A percentile compares a stretch with the other conserved stretches of the same genome.
These are phyloP conservation scores for Lacerta bilineata DNA, from an alignment of 2,797 vertebrate genomes.

Conservation along the genomic window DNA sequence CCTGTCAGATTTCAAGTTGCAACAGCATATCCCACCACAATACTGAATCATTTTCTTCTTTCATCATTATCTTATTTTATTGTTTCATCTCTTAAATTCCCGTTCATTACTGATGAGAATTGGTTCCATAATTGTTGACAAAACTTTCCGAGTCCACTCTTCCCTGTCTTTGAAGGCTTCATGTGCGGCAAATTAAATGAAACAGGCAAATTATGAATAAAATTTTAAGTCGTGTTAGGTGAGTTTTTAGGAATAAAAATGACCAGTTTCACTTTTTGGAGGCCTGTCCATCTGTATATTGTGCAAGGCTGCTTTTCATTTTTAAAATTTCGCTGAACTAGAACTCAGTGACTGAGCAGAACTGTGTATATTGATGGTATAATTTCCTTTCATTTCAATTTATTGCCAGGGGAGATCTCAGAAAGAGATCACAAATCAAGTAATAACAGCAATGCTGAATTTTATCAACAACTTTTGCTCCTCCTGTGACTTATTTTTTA, in stretches of 20 bases:
- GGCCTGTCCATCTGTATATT: neutral
- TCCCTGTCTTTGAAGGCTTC: neutral
- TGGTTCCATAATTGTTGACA: neutral
- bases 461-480: conserved; percentile 2
- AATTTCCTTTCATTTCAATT: neutral
- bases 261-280: neutral
- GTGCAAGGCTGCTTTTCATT: neutral
- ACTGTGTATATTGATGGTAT: conserved; percentile 1
- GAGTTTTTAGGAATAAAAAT: neutral
- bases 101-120: neutral
- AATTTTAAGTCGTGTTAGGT: neutral
- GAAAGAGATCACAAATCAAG: neutral
- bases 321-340: conserved; percentile 1
- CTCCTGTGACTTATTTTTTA: conserved; percentile 7
- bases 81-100: neutral
- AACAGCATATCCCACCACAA: neutral
- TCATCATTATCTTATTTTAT: neutral
- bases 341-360: conserved; percentile 4
- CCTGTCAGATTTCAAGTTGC: conserved; percentile 19
- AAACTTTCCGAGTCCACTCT: neutral
- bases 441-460: conserved; percentile 3
- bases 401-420: neutral
- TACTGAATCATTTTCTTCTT: no score
- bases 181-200: neutral
- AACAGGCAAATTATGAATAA: neutral